Percentiles rank a stretch among this genome's conserved stretches.
Evolutionary conservation across 2,888 invertebrate species (phyloP).

Genomic region (Teinopalpus imperialis): DNA sequence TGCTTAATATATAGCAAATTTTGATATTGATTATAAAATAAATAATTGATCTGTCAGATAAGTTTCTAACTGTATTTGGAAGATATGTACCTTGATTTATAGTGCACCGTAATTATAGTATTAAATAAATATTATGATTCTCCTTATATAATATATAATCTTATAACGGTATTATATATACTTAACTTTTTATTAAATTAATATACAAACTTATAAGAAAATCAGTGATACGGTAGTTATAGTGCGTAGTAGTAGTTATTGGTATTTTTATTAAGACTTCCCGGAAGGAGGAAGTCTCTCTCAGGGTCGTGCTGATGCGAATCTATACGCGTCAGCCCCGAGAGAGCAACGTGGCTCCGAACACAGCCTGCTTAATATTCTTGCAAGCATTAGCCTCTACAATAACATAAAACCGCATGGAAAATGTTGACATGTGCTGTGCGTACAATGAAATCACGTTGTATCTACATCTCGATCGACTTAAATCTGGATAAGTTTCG

Average conservation of each 20-base stretch:
- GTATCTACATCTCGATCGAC: no score
- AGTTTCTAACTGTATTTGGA: no score
- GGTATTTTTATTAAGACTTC: slow-evolving; percentile 60
- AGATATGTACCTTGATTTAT: no score
- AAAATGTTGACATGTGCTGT: slow-evolving; percentile 5
- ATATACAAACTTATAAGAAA: no score
- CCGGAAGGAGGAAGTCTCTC: slow-evolving; percentile 69
- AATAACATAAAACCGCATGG: slow-evolving; percentile 10
- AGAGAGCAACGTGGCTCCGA: slow-evolving; percentile 38
- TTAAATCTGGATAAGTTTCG: background rate
- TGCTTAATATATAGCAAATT: no score
- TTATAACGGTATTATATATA: no score
- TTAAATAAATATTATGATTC: no score
- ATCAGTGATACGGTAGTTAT: slow-evolving; percentile 28
- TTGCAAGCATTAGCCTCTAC: slow-evolving; percentile 6
- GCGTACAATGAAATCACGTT: slow-evolving; percentile 15
- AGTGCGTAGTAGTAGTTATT: slow-evolving; percentile 58
- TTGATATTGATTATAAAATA: no score
- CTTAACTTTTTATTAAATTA: no score
- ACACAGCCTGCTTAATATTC: slow-evolving; percentile 33
- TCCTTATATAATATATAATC: no score
- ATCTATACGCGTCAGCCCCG: slow-evolving; percentile 40
- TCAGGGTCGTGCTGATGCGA: slow-evolving; percentile 48
- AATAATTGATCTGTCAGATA: no score
- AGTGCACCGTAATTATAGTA: no score